Evolutionary conservation across 2,113 vertebrate genomes (phyloP), one percentile per base, ranked within the genome.

Genomic region (Hystrix cristata): DNA sequence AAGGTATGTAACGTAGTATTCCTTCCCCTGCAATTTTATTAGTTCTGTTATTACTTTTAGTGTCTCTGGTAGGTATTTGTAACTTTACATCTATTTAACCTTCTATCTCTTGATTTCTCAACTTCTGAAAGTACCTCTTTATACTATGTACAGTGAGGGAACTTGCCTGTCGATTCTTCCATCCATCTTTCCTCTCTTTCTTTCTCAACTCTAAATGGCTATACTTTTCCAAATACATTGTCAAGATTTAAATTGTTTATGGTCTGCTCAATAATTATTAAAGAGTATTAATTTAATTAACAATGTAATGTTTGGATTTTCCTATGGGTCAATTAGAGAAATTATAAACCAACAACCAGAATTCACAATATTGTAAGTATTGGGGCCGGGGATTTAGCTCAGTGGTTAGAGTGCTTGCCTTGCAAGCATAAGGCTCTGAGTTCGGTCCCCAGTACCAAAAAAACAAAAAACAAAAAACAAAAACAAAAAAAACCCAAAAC

Each of bases 241-340:
- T 72, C 0, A 59, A 88, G 57, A 59, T 80, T 86, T 93, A 91
- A 95, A 93, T 80, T 83, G 83, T 59, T 85, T 86, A 89, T 23
- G 86, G 72, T 78, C 19, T 87, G 15, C 79, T 89, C 46, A 84
- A 12, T 78, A 59, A 96, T 51, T 85, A 95, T 69, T 86, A 83
- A 89, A 74, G 59, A 90, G 94, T 62, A 85, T 71, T 92, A 80
- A 96, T 60, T 86, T 74, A 79, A 80, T 65, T 88, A 91, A 91
- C 82, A 51, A 91, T 51, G 97, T 93, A 95, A 82, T 69, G 72
- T 91, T 64, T 80, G 14, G 78, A 91, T 29, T 31, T 85, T 31
- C 23, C 57, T 31, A 19, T 55, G 64, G 64, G 53, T 64, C 74
- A 84, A 27, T 55, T 46, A 94, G 76, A 92, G 90, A 94, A 95